Evolutionary conservation across 2,888 invertebrate genomes (phyloP).

Genomic region (Bellardia bayeri): DNA sequence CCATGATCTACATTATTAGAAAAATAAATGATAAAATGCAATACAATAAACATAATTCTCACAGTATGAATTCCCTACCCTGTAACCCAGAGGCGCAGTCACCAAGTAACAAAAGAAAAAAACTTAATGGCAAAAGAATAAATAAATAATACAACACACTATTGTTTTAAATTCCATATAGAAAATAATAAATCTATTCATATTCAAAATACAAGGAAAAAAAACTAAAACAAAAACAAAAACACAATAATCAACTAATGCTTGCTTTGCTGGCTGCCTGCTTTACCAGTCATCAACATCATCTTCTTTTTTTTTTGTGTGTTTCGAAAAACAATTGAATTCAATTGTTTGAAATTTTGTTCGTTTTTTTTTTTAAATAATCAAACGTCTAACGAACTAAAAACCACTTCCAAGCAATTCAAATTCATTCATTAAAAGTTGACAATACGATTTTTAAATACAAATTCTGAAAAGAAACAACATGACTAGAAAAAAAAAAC

Average conservation of each 20-base stretch:
- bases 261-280: constrained; percentile 19
- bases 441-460: constrained; percentile 63
- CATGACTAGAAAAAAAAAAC: constrained; percentile 7
- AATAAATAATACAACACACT: constrained; percentile 48
- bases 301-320: constrained; percentile 1
- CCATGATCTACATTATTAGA: not conserved
- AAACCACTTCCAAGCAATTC: constrained; percentile 60
- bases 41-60: constrained; percentile 25
- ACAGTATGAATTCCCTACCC: constrained; percentile 26
- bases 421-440: constrained; percentile 69
- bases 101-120: constrained; percentile 18
- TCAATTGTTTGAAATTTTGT: constrained; percentile 64
- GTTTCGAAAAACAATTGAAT: constrained; percentile 68
- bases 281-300: constrained; percentile 31
- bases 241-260: constrained; percentile 55
- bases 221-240: constrained; percentile 39
- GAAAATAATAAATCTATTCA: constrained; percentile 56
- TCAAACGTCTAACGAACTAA: constrained; percentile 68
- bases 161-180: constrained; percentile 61
- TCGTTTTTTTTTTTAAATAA: constrained; percentile 16
- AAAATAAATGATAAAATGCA: constrained; percentile 10
- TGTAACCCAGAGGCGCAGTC: not conserved
- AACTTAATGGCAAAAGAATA: constrained; percentile 47
- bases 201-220: not conserved
- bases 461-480: constrained; percentile 34